Evolutionary conservation across 2,888 invertebrate species (phyloP).

Genomic region (Euphydryas editha): DNA sequence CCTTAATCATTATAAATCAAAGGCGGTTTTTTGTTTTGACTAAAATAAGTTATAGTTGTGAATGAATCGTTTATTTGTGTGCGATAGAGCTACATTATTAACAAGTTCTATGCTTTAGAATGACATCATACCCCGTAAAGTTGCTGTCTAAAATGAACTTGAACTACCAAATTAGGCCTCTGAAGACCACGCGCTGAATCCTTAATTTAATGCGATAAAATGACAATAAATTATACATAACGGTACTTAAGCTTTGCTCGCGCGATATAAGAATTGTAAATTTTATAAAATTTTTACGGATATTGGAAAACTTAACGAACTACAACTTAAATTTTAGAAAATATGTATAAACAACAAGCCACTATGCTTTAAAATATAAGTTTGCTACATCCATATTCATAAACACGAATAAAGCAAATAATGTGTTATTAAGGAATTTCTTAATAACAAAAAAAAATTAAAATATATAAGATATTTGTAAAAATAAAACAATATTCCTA

Average conservation of each 20-base stretch:
- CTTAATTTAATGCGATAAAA: constrained; percentile 18
- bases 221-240: neutral
- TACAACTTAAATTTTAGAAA: too few relatives aligned
- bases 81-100: constrained; percentile 39
- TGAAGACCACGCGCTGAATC: constrained; percentile 14
- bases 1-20: constrained; percentile 19
- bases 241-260: neutral
- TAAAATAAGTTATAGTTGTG: constrained; percentile 36
- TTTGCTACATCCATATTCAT: too few relatives aligned
- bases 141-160: constrained; percentile 23
- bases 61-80: constrained; percentile 43
- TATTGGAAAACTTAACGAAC: too few relatives aligned
- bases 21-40: constrained; percentile 26
- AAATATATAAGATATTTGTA: too few relatives aligned
- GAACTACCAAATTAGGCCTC: constrained; percentile 34
- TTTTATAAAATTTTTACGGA: too few relatives aligned
- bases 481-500: too few relatives aligned
- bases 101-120: constrained; percentile 31
- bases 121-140: constrained; percentile 34
- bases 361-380: too few relatives aligned
- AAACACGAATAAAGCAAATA: too few relatives aligned
- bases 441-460: too few relatives aligned
- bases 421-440: too few relatives aligned
- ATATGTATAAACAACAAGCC: too few relatives aligned
- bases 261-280: neutral